Evolutionary conservation across 2,888 invertebrate genomes (phyloP), one percentile per base, ranked within the genome.

Genomic region (Meliscaeva auricollis): DNA sequence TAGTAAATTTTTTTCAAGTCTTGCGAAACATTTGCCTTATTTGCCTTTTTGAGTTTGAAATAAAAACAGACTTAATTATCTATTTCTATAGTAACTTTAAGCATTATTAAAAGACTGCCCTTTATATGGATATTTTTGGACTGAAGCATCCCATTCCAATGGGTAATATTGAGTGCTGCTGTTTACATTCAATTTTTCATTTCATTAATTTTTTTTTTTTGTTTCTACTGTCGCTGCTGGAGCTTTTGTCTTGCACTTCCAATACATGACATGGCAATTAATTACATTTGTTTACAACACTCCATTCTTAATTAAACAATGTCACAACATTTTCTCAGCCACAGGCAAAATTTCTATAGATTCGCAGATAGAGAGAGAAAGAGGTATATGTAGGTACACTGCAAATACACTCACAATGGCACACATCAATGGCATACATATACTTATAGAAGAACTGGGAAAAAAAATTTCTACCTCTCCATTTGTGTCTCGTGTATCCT

Each of bases 231-330:
- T 20, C 17, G 32, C 32, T 35, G 32, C 32, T 35, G 35, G 13
- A 44, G 26, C 41, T 64, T 66, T 73, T 30, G 50, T 77, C 60
- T 69, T 73, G 32, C 72, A 81, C 64, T 76, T 73, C 38, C 68
- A 68, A 68, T 77, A 82, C 82, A 82, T 78, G 73, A 73, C 68
- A 82, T 60, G 50, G 78, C 83, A 78, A 83, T 83, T 83, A 83
- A 83, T 82, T 83, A 83, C 78, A 83, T 78, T 78, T 83, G 78
- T 83, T 78, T 83, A 83, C 78, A 83, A 48, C 73, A 52, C 54
- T 83, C 74, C 62, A 64, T 74, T 74, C 83, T 83, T 83, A 83
- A 83, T 83, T 83, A 73, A 83, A 78, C 78, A 83, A 83, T 83
- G 83, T 83, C 78, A 78, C 78, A 83, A 64, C 69, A 74, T 83